phyloP scores from a whole-genome alignment of 1,140 invertebrate species.

The Drosophila pruinosa region DNA sequence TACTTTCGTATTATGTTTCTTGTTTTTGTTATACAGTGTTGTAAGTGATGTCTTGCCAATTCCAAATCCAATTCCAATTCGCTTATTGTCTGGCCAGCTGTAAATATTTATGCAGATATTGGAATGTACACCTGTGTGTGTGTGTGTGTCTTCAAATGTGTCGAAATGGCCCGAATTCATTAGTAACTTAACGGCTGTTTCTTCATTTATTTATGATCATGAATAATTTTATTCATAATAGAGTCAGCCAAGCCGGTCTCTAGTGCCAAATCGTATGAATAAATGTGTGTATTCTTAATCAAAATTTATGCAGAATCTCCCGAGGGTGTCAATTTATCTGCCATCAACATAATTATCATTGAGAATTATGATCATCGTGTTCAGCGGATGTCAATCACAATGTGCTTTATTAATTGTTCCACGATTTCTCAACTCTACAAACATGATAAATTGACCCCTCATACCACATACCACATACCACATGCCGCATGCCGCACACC shows the following conservation, averaged over 20 bases:
- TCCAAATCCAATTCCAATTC: slow-evolving; percentile 1
- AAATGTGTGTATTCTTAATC: slow-evolving; percentile 25
- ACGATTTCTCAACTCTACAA: slow-evolving; percentile 26
- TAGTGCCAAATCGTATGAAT: neutral
- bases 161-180: slow-evolving; percentile 62
- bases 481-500: neutral
- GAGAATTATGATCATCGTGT: slow-evolving; percentile 42
- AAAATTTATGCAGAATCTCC: slow-evolving; percentile 68
- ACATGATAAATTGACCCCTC: slow-evolving; percentile 35
- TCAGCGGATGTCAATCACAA: slow-evolving; percentile 66
- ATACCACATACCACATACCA: neutral
- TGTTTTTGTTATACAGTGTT: slow-evolving; percentile 11
- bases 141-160: slow-evolving; percentile 30
- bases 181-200: slow-evolving; percentile 62
- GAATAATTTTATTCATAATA: slow-evolving; percentile 28
- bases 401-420: slow-evolving; percentile 61
- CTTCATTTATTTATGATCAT: slow-evolving; percentile 56
- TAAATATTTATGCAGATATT: slow-evolving; percentile 22
- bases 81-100: neutral
- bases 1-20: slow-evolving; percentile 6
- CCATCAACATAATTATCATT: slow-evolving; percentile 58
- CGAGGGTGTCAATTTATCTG: slow-evolving; percentile 74
- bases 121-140: too few species aligned
- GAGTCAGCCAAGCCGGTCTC: neutral
- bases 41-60: slow-evolving; percentile 28